Evolutionary conservation across 1,140 invertebrate species (phyloP).

Genomic region (Homarus americanus): DNA sequence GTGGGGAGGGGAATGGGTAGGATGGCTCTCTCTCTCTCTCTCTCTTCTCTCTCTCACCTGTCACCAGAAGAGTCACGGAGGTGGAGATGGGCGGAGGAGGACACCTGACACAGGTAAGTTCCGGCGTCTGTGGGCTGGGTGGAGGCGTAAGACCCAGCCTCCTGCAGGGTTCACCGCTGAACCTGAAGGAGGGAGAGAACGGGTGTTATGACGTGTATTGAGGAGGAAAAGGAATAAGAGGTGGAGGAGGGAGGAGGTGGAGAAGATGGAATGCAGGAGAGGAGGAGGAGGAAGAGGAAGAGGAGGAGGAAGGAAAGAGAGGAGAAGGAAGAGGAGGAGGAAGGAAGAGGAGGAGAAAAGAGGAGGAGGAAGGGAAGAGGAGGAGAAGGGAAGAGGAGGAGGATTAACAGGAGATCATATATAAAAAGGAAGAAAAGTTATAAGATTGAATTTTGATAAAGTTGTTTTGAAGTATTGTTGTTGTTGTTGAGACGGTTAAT

Average conservation of each 20-base stretch:
- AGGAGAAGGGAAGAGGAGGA: too few species aligned
- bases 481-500: too few species aligned
- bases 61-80: slow-evolving; percentile 61
- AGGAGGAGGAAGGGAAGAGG: too few species aligned
- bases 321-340: neutral
- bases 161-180: slow-evolving; percentile 64
- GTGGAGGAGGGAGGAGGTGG: neutral
- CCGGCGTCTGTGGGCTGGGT: slow-evolving; percentile 55
- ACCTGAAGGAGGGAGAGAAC: slow-evolving; percentile 26
- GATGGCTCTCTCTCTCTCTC: too few species aligned
- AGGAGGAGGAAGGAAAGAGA: neutral
- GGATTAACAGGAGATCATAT: too few species aligned
- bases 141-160: slow-evolving; percentile 67
- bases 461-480: too few species aligned
- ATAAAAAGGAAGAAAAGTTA: too few species aligned
- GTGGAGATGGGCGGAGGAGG: slow-evolving; percentile 69
- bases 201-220: neutral
- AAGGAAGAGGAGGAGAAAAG: too few species aligned
- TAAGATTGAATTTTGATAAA: too few species aligned
- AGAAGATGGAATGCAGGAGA: too few species aligned
- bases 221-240: neutral
- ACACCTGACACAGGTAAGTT: slow-evolving; percentile 71
- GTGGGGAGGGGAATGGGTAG: too few species aligned
- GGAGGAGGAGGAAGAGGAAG: neutral
- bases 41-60: too few species aligned